A percentile compares a stretch with the other conserved stretches of the same genome.
Evolutionary conservation across 2,113 vertebrate species (phyloP).

Genomic region (Seriola aureovittata): DNA sequence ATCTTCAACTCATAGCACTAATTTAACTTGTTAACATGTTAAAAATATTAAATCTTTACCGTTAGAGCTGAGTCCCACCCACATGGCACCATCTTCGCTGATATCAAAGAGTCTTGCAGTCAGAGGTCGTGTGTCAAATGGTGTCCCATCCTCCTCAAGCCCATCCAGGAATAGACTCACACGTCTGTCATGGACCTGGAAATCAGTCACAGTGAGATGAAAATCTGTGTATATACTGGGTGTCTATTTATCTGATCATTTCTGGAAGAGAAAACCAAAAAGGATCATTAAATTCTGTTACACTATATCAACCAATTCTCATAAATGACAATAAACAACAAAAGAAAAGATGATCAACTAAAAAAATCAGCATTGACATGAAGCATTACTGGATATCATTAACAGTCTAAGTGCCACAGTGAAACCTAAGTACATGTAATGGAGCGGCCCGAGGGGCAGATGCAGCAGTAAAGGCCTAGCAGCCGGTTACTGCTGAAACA

Average conservation of each 20-base stretch:
- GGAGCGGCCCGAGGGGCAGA: constrained; percentile 26
- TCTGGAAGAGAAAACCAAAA: background rate
- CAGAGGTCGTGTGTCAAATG: constrained; percentile 88
- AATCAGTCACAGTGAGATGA: constrained; percentile 47
- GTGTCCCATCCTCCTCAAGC: constrained; percentile 88
- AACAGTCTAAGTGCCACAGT: constrained; percentile 8
- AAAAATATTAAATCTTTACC: constrained; percentile 82
- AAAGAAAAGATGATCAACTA: constrained; percentile 1
- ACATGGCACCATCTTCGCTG: constrained; percentile 73
- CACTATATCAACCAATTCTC: background rate
- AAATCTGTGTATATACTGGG: background rate
- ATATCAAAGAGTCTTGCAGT: constrained; percentile 80
- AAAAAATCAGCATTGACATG: constrained; percentile 17
- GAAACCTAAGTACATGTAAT: background rate
- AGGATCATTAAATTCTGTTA: background rate
- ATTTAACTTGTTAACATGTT: background rate
- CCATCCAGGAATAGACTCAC: constrained; percentile 93
- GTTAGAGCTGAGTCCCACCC: constrained; percentile 89
- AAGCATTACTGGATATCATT: background rate
- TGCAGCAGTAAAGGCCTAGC: constrained; percentile 29
- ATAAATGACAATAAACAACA: background rate
- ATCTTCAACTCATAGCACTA: background rate
- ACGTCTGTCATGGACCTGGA: constrained; percentile 88
- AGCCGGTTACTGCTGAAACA: constrained; percentile 50
- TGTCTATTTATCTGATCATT: background rate